A percentile compares a stretch with the other conserved stretches of the same genome.
phyloP scores from a whole-genome alignment of 2,797 vertebrate genomes.

The Setipinna tenuifilis region DNA sequence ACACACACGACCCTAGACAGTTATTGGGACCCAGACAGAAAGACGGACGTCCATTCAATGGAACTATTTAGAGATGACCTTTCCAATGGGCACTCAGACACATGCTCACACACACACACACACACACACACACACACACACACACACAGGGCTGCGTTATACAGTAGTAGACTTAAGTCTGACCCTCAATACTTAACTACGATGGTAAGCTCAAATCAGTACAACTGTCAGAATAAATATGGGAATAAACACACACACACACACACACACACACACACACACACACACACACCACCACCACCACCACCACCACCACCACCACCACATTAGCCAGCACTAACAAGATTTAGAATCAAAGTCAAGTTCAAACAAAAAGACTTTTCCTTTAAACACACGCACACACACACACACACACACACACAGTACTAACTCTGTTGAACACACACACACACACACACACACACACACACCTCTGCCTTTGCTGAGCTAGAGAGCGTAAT shows the following conservation, averaged over 20 bases:
- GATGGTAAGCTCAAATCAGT: too few relatives aligned
- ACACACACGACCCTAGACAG: constrained; percentile 29
- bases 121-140: background rate
- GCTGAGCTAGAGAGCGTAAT: too few relatives aligned
- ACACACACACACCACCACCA: constrained; percentile 23
- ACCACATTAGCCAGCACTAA: too few relatives aligned
- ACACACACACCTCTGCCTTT: background rate
- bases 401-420: background rate
- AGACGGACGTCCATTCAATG: constrained; percentile 64
- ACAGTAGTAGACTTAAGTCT: background rate
- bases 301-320: too few relatives aligned
- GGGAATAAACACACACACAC: too few relatives aligned
- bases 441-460: background rate
- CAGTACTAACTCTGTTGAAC: too few relatives aligned
- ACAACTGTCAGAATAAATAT: too few relatives aligned
- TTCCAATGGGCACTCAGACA: constrained; percentile 47
- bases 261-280: background rate
- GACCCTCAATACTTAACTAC: too few relatives aligned
- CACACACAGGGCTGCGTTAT: background rate
- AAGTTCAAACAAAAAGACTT: too few relatives aligned
- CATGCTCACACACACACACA: constrained; percentile 7
- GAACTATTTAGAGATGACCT: constrained; percentile 77
- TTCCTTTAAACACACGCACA: background rate
- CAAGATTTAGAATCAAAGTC: background rate
- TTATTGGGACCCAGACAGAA: constrained; percentile 35